Evolutionary conservation across 2,113 vertebrate genomes (phyloP).

Genomic region (Apodemus speciosus): DNA sequence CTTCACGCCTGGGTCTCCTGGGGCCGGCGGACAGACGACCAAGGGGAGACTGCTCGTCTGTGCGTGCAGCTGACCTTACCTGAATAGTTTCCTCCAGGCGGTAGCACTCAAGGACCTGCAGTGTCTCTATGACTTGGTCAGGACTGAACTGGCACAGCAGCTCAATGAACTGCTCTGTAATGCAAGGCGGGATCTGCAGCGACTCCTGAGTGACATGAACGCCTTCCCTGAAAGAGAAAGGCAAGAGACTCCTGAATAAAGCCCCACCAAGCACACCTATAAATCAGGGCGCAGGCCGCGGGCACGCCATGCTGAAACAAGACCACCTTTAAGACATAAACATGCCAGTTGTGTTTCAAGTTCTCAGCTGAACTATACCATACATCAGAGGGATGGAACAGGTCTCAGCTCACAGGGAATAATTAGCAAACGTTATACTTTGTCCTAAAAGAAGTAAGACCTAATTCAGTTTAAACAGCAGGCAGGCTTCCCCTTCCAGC

Average conservation of each 20-base stretch:
- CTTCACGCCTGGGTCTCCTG: neutral
- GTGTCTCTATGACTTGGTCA: slow-evolving; percentile 87
- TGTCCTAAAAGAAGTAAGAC: slow-evolving; percentile 5
- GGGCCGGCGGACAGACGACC: too few relatives aligned
- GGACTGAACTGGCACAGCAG: slow-evolving; percentile 92
- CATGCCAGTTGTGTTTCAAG: neutral
- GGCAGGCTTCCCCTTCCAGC: neutral
- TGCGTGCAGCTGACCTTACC: slow-evolving; percentile 79
- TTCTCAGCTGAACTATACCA: neutral
- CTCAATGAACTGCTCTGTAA: slow-evolving; percentile 92
- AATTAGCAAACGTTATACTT: neutral
- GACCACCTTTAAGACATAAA: neutral
- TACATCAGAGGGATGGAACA: neutral
- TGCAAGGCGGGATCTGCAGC: slow-evolving; percentile 84
- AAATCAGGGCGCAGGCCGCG: neutral
- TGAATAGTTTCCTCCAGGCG: slow-evolving; percentile 94
- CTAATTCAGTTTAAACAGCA: slow-evolving; percentile 24
- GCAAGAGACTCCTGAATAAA: slow-evolving; percentile 16
- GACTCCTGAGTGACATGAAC: slow-evolving; percentile 80
- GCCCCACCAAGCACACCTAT: neutral
- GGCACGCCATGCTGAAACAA: slow-evolving; percentile 18
- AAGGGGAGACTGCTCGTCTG: neutral
- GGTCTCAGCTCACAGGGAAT: neutral
- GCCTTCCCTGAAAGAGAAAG: slow-evolving; percentile 89
- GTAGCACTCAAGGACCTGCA: slow-evolving; percentile 92